Evolutionary conservation across 1,140 invertebrate species (phyloP).

Genomic region (Rhizoglyphus robini): DNA sequence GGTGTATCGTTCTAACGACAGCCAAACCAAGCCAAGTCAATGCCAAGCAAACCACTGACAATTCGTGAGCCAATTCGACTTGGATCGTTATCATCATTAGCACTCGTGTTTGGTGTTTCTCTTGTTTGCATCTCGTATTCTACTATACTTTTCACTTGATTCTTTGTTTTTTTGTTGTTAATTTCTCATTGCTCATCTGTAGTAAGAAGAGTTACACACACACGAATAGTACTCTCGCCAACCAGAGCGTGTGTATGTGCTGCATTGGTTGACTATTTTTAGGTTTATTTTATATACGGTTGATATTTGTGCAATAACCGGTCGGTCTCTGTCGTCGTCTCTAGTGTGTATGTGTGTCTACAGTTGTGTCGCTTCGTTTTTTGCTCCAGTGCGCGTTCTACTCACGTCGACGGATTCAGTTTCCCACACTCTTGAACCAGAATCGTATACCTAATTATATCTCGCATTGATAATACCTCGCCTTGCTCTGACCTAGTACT

Average conservation of each 20-base stretch:
- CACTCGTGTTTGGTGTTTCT: no score
- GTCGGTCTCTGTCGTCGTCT: no score
- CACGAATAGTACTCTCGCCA: no score
- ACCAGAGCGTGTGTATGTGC: no score
- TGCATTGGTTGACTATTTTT: background rate
- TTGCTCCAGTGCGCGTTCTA: background rate
- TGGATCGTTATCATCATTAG: no score
- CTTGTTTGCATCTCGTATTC: no score
- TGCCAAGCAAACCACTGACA: no score
- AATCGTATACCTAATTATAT: background rate
- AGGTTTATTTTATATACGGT: background rate
- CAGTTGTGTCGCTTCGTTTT: background rate
- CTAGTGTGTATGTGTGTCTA: no score
- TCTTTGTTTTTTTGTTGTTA: background rate
- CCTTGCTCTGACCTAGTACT: background rate
- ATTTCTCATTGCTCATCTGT: background rate
- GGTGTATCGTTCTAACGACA: no score
- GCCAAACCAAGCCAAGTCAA: no score
- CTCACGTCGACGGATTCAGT: background rate
- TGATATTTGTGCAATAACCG: conserved; percentile 12
- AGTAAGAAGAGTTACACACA: no score
- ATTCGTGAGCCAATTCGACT: no score
- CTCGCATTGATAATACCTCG: background rate
- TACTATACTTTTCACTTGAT: background rate
- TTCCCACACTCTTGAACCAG: conserved; percentile 4